phyloP scores from a whole-genome alignment of 2,888 invertebrate genomes.

The Caenorhabditis macrosperma region DNA sequence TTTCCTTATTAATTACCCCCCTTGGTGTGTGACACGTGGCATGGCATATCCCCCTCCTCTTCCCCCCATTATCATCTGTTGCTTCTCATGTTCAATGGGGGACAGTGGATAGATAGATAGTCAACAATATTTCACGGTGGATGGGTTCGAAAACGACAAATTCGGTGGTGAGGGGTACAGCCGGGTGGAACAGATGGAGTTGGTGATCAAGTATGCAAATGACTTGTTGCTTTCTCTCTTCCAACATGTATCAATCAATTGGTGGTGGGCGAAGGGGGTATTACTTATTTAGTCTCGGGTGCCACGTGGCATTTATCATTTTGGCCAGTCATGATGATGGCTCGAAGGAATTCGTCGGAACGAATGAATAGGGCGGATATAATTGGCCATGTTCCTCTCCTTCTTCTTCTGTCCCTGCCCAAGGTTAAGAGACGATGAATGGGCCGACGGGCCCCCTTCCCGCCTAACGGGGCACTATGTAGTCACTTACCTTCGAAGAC shows the following conservation, averaged over 20 bases:
- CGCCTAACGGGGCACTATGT: too few species aligned
- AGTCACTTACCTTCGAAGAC: constrained; percentile 69
- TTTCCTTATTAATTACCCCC: constrained; percentile 7
- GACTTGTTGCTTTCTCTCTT: constrained; percentile 1
- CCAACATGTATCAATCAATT: neutral
- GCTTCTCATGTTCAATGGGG: neutral
- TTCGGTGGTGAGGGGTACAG: neutral
- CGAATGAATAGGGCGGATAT: constrained; percentile 34
- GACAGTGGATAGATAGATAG: too few species aligned
- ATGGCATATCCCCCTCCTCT: neutral
- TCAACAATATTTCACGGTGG: constrained; percentile 29
- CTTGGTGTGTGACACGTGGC: neutral
- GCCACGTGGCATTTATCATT: neutral
- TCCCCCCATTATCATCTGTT: neutral
- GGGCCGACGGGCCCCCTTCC: neutral
- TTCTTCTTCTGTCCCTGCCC: too few species aligned
- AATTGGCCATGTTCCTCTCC: constrained; percentile 34
- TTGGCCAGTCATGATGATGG: neutral
- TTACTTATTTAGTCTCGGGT: neutral
- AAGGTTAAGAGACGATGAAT: constrained; percentile 31
- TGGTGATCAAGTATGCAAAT: constrained; percentile 30
- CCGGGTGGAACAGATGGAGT: constrained; percentile 28
- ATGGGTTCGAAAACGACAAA: constrained; percentile 1
- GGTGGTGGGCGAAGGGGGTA: neutral
- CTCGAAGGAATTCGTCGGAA: neutral